Evolutionary conservation across 2,113 vertebrate species (phyloP).

Genomic region (Gulo gulo): DNA sequence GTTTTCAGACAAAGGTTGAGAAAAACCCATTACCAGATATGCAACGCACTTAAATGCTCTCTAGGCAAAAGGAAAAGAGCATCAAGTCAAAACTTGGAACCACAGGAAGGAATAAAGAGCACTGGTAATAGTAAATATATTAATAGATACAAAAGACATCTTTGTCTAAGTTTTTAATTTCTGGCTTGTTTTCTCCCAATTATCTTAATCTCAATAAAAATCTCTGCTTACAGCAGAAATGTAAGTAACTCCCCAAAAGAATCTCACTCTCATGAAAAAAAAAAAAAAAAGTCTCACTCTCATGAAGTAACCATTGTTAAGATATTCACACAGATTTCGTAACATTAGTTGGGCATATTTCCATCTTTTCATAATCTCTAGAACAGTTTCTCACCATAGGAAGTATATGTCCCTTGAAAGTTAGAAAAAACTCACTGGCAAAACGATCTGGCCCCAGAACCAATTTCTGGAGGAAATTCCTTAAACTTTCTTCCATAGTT

Average conservation of each 20-base stretch:
- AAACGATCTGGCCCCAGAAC: constrained; percentile 12
- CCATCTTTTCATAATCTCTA: constrained; percentile 9
- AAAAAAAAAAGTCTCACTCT: neutral
- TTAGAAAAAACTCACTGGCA: constrained; percentile 22
- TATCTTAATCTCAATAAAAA: constrained; percentile 11
- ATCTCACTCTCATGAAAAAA: neutral
- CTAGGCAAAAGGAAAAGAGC: neutral
- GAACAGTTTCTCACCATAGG: neutral
- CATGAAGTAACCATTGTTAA: neutral
- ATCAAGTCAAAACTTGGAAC: neutral
- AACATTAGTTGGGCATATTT: constrained; percentile 1
- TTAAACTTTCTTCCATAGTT: neutral
- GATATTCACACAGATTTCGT: neutral
- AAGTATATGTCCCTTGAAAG: neutral
- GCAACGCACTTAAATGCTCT: neutral
- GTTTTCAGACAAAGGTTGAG: neutral
- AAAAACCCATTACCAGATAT: neutral
- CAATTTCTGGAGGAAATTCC: constrained; percentile 14
- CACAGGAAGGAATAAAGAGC: neutral
- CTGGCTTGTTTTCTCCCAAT: neutral
- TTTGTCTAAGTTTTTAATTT: neutral
- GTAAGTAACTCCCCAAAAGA: neutral
- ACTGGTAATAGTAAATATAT: neutral
- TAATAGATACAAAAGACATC: neutral
- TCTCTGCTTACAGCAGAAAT: neutral